These are phyloP conservation scores for Ahaetulla prasina DNA, from an alignment of 2,113 vertebrate genomes.

Conservation along the genomic window DNA sequence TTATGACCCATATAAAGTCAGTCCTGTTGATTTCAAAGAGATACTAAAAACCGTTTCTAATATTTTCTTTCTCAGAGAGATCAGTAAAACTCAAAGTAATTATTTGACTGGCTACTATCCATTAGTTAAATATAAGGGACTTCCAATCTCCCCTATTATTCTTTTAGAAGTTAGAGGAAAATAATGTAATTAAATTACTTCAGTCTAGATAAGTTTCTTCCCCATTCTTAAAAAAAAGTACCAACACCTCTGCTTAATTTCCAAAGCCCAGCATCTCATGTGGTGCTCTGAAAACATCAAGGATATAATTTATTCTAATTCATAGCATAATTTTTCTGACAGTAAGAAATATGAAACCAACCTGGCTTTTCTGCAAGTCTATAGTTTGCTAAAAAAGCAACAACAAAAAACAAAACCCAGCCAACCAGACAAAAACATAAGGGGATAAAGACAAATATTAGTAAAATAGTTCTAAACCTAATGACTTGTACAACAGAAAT, in stretches of 20 bases:
- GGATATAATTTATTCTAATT: conserved; percentile 36
- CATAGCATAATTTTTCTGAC: conserved; percentile 35
- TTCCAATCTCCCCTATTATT: background rate
- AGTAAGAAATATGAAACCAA: conserved; percentile 55
- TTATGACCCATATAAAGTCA: background rate
- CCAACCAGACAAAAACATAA: background rate
- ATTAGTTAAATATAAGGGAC: background rate
- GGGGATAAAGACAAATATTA: conserved; percentile 53
- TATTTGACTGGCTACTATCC: background rate
- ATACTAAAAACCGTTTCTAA: background rate
- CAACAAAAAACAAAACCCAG: conserved; percentile 43
- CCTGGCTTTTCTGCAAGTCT: conserved; percentile 59
- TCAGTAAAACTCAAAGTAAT: background rate
- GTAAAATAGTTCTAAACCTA: conserved; percentile 70
- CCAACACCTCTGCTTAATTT: conserved; percentile 40
- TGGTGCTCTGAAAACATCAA: conserved; percentile 49
- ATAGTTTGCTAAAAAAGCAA: conserved; percentile 69
- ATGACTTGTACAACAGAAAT: conserved; percentile 80
- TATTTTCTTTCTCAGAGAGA: background rate
- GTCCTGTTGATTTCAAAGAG: background rate
- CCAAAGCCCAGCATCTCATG: conserved; percentile 38
- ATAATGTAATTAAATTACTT: conserved; percentile 20
- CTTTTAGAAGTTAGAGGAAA: conserved; percentile 27
- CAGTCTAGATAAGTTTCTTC: conserved; percentile 55
- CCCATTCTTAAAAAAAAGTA: conserved; percentile 27